These are phyloP conservation scores for Drosophila ochracea DNA, from an alignment of 2,888 invertebrate species.

Conservation along the genomic window DNA sequence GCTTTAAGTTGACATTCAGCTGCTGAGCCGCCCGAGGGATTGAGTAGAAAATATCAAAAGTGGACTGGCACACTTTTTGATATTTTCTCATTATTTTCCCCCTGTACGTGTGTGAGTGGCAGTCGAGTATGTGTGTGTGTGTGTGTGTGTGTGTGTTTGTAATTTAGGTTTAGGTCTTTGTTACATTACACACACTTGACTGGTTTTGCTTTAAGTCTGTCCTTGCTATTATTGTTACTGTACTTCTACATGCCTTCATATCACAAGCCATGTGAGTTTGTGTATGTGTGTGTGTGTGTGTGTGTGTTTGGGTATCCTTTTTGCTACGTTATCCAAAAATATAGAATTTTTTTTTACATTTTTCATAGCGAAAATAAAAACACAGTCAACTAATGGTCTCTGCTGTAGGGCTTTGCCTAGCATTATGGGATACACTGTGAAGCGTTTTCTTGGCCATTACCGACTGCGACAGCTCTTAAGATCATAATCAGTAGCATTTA, in stretches of 20 bases:
- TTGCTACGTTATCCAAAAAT: conserved; percentile 40
- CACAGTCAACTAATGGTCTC: conserved; percentile 57
- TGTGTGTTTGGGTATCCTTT: conserved; percentile 47
- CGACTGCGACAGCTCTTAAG: conserved; percentile 64
- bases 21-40: conserved; percentile 39
- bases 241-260: conserved; percentile 53
- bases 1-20: conserved; percentile 77
- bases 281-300: conserved; percentile 19
- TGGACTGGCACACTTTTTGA: conserved; percentile 65
- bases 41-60: conserved; percentile 54
- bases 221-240: conserved; percentile 51
- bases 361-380: conserved; percentile 16
- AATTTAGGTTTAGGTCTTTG: conserved; percentile 77
- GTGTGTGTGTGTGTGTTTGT: conserved; percentile 36
- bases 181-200: conserved; percentile 79
- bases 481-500: conserved; percentile 75
- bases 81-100: conserved; percentile 75
- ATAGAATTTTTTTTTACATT: conserved; percentile 41
- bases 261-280: conserved; percentile 13
- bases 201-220: conserved; percentile 66
- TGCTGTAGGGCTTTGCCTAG: conserved; percentile 33
- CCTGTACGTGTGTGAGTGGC: conserved; percentile 57
- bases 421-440: conserved; percentile 18
- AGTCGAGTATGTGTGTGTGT: conserved; percentile 29
- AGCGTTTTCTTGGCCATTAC: conserved; percentile 59